Evolutionary conservation across 2,797 vertebrate genomes (phyloP).

Genomic region (Diglossa cyanea): DNA sequence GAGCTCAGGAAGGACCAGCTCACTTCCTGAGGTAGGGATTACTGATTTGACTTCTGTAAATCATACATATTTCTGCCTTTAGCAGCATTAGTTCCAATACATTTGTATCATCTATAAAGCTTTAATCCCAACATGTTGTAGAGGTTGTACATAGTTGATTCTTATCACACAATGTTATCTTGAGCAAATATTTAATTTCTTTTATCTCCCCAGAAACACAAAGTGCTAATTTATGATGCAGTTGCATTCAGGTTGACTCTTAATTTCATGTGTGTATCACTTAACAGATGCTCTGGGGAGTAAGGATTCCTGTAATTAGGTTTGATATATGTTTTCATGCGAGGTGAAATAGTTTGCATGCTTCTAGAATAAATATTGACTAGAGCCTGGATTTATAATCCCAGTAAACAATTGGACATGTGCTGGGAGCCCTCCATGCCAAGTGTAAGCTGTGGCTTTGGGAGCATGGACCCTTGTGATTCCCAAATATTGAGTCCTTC

Average conservation of each 20-base stretch:
- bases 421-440: not conserved
- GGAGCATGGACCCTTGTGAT: slow-evolving; percentile 24
- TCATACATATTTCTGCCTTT: not conserved
- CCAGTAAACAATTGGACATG: slow-evolving; percentile 26
- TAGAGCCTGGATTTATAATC: slow-evolving; percentile 24
- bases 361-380: slow-evolving; percentile 61
- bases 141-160: not conserved
- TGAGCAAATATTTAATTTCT: not conserved
- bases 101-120: not conserved
- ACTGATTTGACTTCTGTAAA: not conserved
- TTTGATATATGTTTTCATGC: slow-evolving; percentile 37
- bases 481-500: slow-evolving; percentile 62
- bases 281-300: not conserved
- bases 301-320: not conserved
- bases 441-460: slow-evolving; percentile 40
- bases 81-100: not conserved
- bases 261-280: not conserved
- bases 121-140: not conserved
- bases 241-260: not conserved
- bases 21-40: not conserved
- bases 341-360: slow-evolving; percentile 51
- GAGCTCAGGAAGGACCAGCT: not conserved
- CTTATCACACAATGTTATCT: not conserved
- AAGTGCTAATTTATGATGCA: not conserved
- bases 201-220: not conserved